A percentile compares a stretch with the other conserved stretches of the same genome.
Evolutionary conservation across 2,113 vertebrate genomes (phyloP).

Genomic region (Varanus komodoensis): DNA sequence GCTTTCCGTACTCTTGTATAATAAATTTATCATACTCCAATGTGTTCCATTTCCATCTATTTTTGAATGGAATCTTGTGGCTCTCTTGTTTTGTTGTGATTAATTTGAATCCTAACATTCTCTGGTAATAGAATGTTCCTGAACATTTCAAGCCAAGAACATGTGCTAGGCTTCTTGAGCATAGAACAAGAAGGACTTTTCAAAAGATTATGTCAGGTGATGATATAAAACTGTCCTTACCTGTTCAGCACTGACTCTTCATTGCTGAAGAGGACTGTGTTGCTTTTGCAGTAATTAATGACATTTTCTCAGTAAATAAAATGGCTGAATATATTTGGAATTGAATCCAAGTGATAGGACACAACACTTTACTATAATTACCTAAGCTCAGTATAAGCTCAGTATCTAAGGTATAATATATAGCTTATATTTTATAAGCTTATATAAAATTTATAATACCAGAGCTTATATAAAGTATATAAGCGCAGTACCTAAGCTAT

Average conservation of each 20-base stretch:
- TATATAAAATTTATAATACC: too few relatives aligned
- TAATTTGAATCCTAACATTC: background rate
- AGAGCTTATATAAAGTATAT: too few relatives aligned
- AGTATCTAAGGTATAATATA: too few relatives aligned
- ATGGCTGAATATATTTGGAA: conserved; percentile 37
- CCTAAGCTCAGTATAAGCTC: background rate
- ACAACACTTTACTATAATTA: conserved; percentile 28
- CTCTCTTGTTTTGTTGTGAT: too few relatives aligned
- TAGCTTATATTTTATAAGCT: too few relatives aligned
- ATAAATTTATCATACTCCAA: background rate
- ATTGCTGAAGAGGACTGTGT: background rate
- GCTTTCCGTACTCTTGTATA: too few relatives aligned
- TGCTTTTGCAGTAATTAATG: background rate
- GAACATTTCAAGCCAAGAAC: conserved; percentile 13
- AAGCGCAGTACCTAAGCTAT: background rate
- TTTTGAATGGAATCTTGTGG: background rate
- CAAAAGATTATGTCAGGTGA: background rate
- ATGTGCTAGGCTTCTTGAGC: background rate
- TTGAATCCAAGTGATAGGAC: conserved; percentile 32
- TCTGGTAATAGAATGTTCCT: background rate
- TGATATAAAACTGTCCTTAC: background rate
- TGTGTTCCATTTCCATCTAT: background rate
- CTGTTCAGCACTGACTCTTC: conserved; percentile 3
- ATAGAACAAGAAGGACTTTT: background rate
- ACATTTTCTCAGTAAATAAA: conserved; percentile 2